Percentiles rank a stretch among this genome's conserved stretches.
These are phyloP conservation scores for Stegodyphus dumicola DNA, from an alignment of 1,140 invertebrate species.

Conservation along the genomic window DNA sequence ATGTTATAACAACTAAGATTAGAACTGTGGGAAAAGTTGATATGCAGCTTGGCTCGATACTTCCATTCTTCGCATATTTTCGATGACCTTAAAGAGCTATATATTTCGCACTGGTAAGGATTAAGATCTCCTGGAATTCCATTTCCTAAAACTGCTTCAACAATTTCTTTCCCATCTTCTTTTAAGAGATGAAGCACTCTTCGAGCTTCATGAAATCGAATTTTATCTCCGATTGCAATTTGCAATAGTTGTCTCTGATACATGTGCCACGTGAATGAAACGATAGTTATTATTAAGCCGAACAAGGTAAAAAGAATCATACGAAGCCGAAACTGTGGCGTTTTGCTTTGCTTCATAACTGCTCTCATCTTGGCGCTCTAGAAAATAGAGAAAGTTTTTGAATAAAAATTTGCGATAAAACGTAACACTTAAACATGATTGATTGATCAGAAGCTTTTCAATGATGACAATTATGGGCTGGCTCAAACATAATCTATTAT, in stretches of 20 bases:
- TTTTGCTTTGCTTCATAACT: constrained; percentile 59
- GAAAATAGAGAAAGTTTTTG: constrained; percentile 22
- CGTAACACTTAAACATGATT: no score
- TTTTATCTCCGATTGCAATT: constrained; percentile 59
- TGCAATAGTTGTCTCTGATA: constrained; percentile 50
- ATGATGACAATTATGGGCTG: no score
- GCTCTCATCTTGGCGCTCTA: constrained; percentile 57
- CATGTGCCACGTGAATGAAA: constrained; percentile 59
- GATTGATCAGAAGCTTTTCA: no score
- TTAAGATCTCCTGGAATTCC: constrained; percentile 62
- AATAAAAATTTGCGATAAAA: background rate
- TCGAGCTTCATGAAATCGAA: constrained; percentile 48
- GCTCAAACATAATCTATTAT: no score
- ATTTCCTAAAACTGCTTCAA: constrained; percentile 56
- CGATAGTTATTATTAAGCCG: constrained; percentile 40
- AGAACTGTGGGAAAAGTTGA: constrained; percentile 40
- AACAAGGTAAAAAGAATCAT: constrained; percentile 59
- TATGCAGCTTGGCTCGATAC: constrained; percentile 60
- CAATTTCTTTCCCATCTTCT: constrained; percentile 54
- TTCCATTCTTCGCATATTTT: constrained; percentile 64
- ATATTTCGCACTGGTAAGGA: constrained; percentile 62
- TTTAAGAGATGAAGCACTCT: constrained; percentile 58
- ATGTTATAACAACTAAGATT: constrained; percentile 78
- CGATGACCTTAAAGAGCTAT: background rate
- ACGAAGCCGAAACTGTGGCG: constrained; percentile 62